phyloP scores from a whole-genome alignment of 2,888 invertebrate species.

The Agrotis clavis region DNA sequence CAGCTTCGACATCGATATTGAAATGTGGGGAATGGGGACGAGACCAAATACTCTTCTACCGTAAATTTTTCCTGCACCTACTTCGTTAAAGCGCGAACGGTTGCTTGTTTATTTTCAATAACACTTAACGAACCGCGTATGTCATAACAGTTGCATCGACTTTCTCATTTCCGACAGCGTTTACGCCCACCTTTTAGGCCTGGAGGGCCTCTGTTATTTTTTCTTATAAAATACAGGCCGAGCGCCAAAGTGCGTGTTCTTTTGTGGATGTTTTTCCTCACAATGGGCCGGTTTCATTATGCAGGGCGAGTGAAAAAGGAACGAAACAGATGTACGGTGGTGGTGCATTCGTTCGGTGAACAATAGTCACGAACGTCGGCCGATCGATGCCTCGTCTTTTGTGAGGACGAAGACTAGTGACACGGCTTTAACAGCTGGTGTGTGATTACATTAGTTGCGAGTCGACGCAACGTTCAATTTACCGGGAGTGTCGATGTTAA shows the following conservation, averaged over 20 bases:
- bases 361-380: constrained; percentile 87
- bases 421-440: constrained; percentile 75
- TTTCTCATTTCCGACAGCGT: constrained; percentile 87
- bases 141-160: constrained; percentile 89
- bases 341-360: constrained; percentile 84
- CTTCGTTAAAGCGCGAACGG: constrained; percentile 75
- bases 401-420: constrained; percentile 76
- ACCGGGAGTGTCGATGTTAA: constrained; percentile 50
- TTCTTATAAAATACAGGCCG: constrained; percentile 84
- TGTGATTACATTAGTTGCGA: constrained; percentile 72
- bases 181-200: constrained; percentile 87
- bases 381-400: constrained; percentile 87
- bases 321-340: constrained; percentile 89
- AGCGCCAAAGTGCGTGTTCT: constrained; percentile 86
- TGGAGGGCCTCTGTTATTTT: constrained; percentile 84
- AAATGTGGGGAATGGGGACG: constrained; percentile 20
- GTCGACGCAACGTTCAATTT: constrained; percentile 43
- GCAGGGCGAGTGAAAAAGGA: constrained; percentile 87
- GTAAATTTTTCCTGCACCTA: constrained; percentile 41
- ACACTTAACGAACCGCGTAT: constrained; percentile 86
- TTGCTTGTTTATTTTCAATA: constrained; percentile 84
- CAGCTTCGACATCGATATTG: constrained; percentile 15
- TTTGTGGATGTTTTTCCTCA: constrained; percentile 87
- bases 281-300: constrained; percentile 89
- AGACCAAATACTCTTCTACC: constrained; percentile 49